Percentiles rank a stretch among this genome's conserved stretches.
These are phyloP conservation scores for Acleris laterana DNA, from an alignment of 2,888 invertebrate genomes.

Conservation along the genomic window DNA sequence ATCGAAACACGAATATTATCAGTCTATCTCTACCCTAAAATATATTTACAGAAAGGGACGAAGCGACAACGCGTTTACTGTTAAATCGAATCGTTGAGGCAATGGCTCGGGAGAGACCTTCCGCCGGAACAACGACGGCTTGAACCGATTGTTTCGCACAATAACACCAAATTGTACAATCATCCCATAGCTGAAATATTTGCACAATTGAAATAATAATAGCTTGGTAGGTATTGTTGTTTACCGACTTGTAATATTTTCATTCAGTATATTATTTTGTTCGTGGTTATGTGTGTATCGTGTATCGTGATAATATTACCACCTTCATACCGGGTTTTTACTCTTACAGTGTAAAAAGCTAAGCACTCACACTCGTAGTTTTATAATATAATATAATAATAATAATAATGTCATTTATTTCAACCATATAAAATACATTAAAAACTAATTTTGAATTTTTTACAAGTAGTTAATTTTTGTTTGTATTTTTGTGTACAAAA, in stretches of 20 bases:
- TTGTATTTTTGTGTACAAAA: too few species aligned
- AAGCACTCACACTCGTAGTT: too few species aligned
- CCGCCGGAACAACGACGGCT: constrained; percentile 48
- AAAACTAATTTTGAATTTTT: too few species aligned
- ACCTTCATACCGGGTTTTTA: too few species aligned
- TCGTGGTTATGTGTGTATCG: too few species aligned
- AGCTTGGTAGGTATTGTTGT: constrained; percentile 36
- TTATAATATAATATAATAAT: too few species aligned
- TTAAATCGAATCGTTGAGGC: constrained; percentile 47
- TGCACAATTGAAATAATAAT: constrained; percentile 57
- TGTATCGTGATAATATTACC: too few species aligned
- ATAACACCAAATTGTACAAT: constrained; percentile 62
- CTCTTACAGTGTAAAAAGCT: too few species aligned
- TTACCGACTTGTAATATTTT: neutral
- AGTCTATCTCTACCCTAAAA: constrained; percentile 43
- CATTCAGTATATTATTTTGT: too few species aligned
- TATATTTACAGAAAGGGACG: constrained; percentile 36
- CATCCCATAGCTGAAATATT: constrained; percentile 53
- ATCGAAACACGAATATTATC: constrained; percentile 46
- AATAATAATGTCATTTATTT: too few species aligned
- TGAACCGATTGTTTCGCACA: constrained; percentile 63
- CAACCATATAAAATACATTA: too few species aligned
- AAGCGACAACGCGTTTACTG: constrained; percentile 24
- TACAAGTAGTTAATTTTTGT: too few species aligned
- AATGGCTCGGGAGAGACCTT: constrained; percentile 50